Evolutionary conservation across 2,797 vertebrate genomes (phyloP).

Genomic region (Tachyglossus aculeatus): DNA sequence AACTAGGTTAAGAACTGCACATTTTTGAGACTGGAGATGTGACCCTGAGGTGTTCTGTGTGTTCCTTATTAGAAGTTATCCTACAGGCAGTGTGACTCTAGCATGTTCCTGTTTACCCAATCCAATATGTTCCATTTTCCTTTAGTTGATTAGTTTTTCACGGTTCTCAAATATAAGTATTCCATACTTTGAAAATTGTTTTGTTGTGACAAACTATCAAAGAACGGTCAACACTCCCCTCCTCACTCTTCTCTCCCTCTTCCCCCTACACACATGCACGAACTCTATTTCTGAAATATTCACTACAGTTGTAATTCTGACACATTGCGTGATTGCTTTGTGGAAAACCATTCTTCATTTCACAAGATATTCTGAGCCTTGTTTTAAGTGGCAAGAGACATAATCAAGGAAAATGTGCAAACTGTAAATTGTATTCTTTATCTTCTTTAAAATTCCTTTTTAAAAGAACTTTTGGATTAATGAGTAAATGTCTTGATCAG

Average conservation of each 20-base stretch:
- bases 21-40: not conserved
- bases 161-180: slow-evolving; percentile 25
- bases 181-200: slow-evolving; percentile 27
- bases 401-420: slow-evolving; percentile 13
- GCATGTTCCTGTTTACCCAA: not conserved
- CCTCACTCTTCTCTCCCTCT: not conserved
- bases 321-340: slow-evolving; percentile 20
- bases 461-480: slow-evolving; percentile 15
- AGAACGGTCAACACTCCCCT: slow-evolving; percentile 24
- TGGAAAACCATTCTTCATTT: slow-evolving; percentile 29
- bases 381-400: slow-evolving; percentile 18
- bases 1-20: too few species aligned
- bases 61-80: slow-evolving; percentile 8
- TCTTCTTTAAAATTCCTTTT: slow-evolving; percentile 16
- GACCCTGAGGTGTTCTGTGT: not conserved
- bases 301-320: slow-evolving; percentile 31
- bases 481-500: not conserved
- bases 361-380: not conserved
- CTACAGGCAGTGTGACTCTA: slow-evolving; percentile 1
- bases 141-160: slow-evolving; percentile 36
- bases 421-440: slow-evolving; percentile 1
- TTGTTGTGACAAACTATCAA: slow-evolving; percentile 43
- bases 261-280: slow-evolving; percentile 23
- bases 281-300: slow-evolving; percentile 12
- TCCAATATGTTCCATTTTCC: slow-evolving; percentile 26